These are phyloP conservation scores for Acleris literana DNA, from an alignment of 2,888 invertebrate genomes.

Conservation along the genomic window DNA sequence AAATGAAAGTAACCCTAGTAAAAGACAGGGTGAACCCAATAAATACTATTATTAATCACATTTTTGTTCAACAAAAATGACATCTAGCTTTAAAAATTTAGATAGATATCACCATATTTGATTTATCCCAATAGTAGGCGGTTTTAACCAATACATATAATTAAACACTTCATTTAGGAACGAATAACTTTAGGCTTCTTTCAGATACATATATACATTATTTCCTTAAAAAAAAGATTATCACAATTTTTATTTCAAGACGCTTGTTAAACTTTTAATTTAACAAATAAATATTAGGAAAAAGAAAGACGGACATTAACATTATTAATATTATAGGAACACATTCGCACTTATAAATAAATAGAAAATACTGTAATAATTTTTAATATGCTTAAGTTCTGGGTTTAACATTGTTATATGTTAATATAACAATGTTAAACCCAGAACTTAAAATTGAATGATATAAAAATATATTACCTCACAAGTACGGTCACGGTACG, in stretches of 20 bases:
- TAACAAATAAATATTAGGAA: not conserved
- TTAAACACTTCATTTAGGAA: not conserved
- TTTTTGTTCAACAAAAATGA: slow-evolving; percentile 28
- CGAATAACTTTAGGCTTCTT: not conserved
- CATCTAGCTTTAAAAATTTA: slow-evolving; percentile 1
- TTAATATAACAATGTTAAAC: not conserved
- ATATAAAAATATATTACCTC: no score
- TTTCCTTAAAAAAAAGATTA: not conserved
- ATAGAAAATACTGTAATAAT: slow-evolving; percentile 5
- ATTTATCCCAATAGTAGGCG: slow-evolving; percentile 20
- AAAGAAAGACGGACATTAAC: not conserved
- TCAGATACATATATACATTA: not conserved
- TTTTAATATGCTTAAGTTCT: not conserved
- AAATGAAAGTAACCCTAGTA: no score
- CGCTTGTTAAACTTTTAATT: no score
- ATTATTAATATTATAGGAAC: slow-evolving; percentile 6
- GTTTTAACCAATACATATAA: not conserved
- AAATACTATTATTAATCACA: slow-evolving; percentile 23
- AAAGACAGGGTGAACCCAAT: no score
- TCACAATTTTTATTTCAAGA: no score
- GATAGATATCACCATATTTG: not conserved
- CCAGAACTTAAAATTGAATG: no score
- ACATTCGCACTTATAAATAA: slow-evolving; percentile 8
- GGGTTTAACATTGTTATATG: no score
- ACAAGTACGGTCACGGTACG: no score